Percentiles rank a stretch among this genome's conserved stretches.
phyloP scores from a whole-genome alignment of 1,140 invertebrate genomes.

The Oscheius sp. region DNA sequence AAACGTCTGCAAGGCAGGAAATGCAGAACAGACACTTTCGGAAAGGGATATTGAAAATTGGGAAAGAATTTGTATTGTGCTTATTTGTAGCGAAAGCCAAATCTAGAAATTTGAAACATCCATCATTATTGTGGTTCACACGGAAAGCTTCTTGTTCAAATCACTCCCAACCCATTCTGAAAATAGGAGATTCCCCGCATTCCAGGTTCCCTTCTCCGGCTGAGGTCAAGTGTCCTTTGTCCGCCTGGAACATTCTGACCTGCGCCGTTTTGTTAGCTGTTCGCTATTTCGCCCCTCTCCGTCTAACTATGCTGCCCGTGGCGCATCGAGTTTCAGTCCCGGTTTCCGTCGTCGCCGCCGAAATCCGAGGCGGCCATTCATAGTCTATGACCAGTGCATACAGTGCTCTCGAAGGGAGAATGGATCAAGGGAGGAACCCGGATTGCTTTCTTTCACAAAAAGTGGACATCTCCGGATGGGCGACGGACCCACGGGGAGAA shows the following conservation, averaged over 20 bases:
- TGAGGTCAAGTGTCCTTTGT: neutral
- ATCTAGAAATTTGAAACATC: neutral
- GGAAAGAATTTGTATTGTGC: too few species aligned
- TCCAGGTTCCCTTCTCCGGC: neutral
- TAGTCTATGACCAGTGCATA: slow-evolving; percentile 1
- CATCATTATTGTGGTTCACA: neutral
- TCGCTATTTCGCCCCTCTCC: neutral
- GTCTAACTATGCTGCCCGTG: neutral
- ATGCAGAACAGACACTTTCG: neutral
- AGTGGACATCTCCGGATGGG: too few species aligned
- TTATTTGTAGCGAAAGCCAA: neutral
- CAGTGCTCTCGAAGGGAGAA: neutral
- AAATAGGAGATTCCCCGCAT: neutral
- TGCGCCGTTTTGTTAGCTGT: neutral
- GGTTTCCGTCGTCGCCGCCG: neutral
- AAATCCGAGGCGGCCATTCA: slow-evolving; percentile 2
- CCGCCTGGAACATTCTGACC: neutral
- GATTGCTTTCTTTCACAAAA: neutral
- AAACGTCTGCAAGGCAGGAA: neutral
- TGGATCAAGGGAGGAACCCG: neutral
- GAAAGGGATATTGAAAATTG: too few species aligned
- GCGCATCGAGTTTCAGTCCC: neutral
- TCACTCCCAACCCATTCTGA: neutral
- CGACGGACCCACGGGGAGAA: too few species aligned
- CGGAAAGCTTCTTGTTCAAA: neutral